A percentile compares a stretch with the other conserved stretches of the same genome.
phyloP scores from a whole-genome alignment of 2,113 vertebrate species.

The Mormoops blainvillei region DNA sequence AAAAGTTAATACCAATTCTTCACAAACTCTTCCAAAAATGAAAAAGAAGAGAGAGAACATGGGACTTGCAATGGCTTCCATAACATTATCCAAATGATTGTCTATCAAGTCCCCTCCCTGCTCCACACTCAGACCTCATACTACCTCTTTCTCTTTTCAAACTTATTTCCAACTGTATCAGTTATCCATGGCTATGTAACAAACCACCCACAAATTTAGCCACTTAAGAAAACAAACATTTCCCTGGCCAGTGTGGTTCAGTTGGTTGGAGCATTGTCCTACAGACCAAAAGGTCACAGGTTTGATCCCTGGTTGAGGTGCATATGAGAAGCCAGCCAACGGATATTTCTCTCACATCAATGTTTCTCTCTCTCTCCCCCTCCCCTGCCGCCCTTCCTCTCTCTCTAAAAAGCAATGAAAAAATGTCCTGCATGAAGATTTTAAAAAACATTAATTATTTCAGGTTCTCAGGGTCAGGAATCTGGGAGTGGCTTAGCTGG shows the following conservation, averaged over 20 bases:
- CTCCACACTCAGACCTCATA: not conserved
- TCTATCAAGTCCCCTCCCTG: not conserved
- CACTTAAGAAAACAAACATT: not conserved
- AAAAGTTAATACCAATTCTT: not conserved
- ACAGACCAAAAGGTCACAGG: too few species aligned
- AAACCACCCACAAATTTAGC: not conserved
- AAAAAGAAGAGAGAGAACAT: not conserved
- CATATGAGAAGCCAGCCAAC: too few species aligned
- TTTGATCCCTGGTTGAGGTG: too few species aligned
- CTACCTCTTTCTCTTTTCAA: not conserved
- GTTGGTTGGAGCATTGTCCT: too few species aligned
- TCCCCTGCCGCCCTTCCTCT: too few species aligned
- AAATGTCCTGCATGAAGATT: too few species aligned
- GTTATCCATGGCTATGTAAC: not conserved
- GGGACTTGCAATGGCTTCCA: not conserved
- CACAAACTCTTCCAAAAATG: not conserved
- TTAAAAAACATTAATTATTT: not conserved
- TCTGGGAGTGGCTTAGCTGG: not conserved
- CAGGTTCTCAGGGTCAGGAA: not conserved
- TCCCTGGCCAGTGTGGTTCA: too few species aligned
- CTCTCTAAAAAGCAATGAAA: too few species aligned
- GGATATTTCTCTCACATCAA: too few species aligned
- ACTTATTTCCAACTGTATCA: not conserved
- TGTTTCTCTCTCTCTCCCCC: too few species aligned
- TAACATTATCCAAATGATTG: not conserved